These are phyloP conservation scores for Phodopus roborovskii DNA, from an alignment of 2,113 vertebrate genomes.

Conservation along the genomic window DNA sequence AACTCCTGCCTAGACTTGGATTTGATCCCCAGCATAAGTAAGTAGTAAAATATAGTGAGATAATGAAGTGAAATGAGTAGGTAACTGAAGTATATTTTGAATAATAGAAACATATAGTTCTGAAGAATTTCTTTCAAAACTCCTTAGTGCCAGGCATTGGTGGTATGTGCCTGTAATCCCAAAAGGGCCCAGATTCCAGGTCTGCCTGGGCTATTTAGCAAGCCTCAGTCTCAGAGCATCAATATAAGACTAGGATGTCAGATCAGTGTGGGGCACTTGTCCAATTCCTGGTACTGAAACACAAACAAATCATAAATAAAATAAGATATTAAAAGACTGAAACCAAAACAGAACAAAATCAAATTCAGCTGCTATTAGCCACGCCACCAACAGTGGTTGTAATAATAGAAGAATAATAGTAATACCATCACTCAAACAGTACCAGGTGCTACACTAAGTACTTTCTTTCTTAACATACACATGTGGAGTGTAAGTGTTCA, in stretches of 20 bases:
- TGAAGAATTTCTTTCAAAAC: slow-evolving; percentile 7
- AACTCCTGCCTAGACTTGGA: background rate
- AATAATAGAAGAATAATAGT: background rate
- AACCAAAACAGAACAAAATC: background rate
- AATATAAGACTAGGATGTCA: background rate
- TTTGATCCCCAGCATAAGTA: background rate
- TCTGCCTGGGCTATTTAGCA: background rate
- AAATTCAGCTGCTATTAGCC: background rate
- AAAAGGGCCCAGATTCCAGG: background rate
- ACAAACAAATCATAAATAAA: background rate
- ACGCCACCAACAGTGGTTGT: background rate
- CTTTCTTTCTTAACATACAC: background rate
- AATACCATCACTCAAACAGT: background rate
- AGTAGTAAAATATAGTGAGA: background rate
- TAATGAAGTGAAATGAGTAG: background rate
- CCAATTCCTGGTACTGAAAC: background rate
- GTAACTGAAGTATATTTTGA: background rate
- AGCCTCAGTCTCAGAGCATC: background rate
- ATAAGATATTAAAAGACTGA: background rate
- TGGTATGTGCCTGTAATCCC: background rate
- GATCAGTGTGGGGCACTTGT: background rate
- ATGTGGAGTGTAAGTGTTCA: background rate
- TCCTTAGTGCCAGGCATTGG: background rate
- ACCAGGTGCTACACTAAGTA: background rate
- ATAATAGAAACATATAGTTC: background rate